Conservation (phyloP, 2,888 invertebrate genomes). For the Scaptomyza caliginosa region DNA sequence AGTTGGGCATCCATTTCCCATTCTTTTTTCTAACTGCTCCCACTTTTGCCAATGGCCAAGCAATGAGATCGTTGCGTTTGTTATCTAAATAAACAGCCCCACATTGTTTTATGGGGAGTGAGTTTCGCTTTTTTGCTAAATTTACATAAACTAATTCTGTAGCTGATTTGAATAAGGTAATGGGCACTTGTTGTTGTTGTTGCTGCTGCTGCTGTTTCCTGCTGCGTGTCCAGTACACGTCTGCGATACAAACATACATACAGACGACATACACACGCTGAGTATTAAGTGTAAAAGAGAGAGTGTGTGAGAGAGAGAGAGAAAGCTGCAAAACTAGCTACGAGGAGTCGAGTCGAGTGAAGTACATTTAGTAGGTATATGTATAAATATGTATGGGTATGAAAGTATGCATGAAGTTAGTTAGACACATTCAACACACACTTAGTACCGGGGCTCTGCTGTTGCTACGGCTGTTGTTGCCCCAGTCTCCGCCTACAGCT, state of each 20-base stretch:
- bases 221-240: conserved; percentile 15
- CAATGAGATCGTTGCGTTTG: conserved; percentile 34
- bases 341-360: conserved; percentile 22
- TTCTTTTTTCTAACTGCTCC: neutral
- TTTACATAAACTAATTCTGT: conserved; percentile 78
- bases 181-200: conserved; percentile 42
- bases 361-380: conserved; percentile 36
- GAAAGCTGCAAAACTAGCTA: conserved; percentile 67
- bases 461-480: conserved; percentile 18
- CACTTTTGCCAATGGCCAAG: conserved; percentile 16
- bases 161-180: conserved; percentile 80
- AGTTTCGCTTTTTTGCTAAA: conserved; percentile 59
- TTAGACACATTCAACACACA: conserved; percentile 19
- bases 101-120: conserved; percentile 37
- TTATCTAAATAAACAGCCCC: conserved; percentile 67
- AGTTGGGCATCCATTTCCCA: conserved; percentile 12
- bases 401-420: conserved; percentile 22
- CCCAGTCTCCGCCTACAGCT: conserved; percentile 82
- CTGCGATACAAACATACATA: conserved; percentile 8
- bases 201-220: conserved; percentile 8
- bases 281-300: too few relatives aligned
- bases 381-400: conserved; percentile 7
- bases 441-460: conserved; percentile 73
- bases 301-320: conserved; percentile 11
- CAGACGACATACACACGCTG: conserved; percentile 10